phyloP scores from a whole-genome alignment of 2,797 vertebrate species.

The Hydrophis major region DNA sequence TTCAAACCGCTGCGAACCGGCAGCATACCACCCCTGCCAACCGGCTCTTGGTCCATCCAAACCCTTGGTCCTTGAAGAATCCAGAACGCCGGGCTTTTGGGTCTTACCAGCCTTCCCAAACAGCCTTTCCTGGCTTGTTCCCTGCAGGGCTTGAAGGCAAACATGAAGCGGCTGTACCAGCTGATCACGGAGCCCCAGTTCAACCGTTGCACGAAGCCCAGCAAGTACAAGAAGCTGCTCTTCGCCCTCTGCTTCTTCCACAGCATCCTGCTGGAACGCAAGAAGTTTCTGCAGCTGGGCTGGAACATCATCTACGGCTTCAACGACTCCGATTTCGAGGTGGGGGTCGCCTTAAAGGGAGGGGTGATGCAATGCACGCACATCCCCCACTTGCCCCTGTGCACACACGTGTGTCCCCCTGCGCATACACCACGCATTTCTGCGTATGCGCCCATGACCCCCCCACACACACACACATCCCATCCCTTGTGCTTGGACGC shows the following conservation, averaged over 20 bases:
- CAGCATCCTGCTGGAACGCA: constrained; percentile 85
- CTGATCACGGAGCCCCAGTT: constrained; percentile 82
- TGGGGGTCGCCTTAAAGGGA: constrained; percentile 22
- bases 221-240: constrained; percentile 82
- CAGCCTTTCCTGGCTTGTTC: not conserved
- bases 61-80: too few relatives aligned
- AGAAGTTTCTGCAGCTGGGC: constrained; percentile 86
- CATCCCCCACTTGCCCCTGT: too few relatives aligned
- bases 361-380: not conserved
- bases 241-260: constrained; percentile 90
- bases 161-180: constrained; percentile 87
- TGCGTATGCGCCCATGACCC: too few relatives aligned
- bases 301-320: constrained; percentile 89
- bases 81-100: too few relatives aligned
- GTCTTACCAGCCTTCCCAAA: too few relatives aligned
- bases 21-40: too few relatives aligned
- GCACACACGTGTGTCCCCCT: too few relatives aligned
- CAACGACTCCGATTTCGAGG: constrained; percentile 90
- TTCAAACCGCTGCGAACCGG: too few relatives aligned
- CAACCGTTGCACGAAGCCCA: constrained; percentile 72
- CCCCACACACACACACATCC: too few relatives aligned
- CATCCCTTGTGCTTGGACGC: too few relatives aligned
- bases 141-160: constrained; percentile 84
- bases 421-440: too few relatives aligned
- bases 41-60: too few relatives aligned